Evolutionary conservation across 2,113 vertebrate species (phyloP).

Genomic region (Malurus alboscapulatus): DNA sequence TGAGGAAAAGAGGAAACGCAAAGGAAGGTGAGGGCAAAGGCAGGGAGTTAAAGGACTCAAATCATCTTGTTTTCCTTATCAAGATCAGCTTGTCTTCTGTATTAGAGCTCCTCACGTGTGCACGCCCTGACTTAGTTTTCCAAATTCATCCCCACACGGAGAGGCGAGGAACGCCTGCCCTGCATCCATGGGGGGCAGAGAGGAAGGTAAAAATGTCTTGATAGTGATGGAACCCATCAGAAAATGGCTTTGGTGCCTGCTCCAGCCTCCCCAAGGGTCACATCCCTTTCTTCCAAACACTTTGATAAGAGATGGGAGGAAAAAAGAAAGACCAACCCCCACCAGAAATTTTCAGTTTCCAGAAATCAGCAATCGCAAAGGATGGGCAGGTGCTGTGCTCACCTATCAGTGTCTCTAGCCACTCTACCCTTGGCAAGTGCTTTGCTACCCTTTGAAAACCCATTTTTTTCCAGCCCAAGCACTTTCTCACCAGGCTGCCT

Average conservation of each 20-base stretch:
- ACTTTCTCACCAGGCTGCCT: not conserved
- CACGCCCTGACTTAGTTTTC: not conserved
- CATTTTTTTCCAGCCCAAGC: not conserved
- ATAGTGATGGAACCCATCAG: not conserved
- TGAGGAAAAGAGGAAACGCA: constrained; percentile 40
- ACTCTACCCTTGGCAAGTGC: not conserved
- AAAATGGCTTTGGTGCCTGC: not conserved
- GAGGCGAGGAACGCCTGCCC: not conserved
- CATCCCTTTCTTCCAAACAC: not conserved
- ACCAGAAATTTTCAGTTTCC: not conserved
- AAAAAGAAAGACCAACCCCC: not conserved
- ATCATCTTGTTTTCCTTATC: not conserved
- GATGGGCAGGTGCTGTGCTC: not conserved
- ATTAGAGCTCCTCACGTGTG: accelerated
- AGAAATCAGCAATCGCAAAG: not conserved
- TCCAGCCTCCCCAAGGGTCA: not conserved
- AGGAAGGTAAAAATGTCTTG: not conserved
- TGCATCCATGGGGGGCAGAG: not conserved
- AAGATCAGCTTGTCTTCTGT: not conserved
- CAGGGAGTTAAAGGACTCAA: not conserved
- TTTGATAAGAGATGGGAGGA: not conserved
- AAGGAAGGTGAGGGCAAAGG: constrained; percentile 23
- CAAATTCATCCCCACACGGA: not conserved
- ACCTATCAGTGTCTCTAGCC: not conserved
- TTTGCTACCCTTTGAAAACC: not conserved